These are phyloP conservation scores for Halesus radiatus DNA, from an alignment of 1,140 invertebrate genomes.

Conservation along the genomic window DNA sequence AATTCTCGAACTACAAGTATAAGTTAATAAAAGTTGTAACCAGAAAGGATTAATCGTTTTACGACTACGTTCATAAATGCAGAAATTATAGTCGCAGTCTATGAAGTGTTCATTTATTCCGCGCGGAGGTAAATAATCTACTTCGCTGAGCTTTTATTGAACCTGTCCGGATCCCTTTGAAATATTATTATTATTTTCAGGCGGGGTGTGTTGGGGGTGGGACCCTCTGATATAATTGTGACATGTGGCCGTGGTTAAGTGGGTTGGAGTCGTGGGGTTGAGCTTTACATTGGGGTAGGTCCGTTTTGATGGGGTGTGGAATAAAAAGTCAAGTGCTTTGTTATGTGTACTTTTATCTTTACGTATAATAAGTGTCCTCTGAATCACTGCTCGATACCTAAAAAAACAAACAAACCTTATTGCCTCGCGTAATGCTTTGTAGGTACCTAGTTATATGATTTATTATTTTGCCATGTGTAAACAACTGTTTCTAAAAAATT, in stretches of 20 bases:
- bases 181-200: constrained; percentile 30
- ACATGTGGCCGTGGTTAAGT: constrained; percentile 52
- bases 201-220: constrained; percentile 25
- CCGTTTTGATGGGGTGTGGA: constrained; percentile 20
- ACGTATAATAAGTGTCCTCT: too few species aligned
- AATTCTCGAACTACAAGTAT: too few species aligned
- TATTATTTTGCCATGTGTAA: too few species aligned
- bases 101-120: neutral
- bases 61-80: neutral
- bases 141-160: constrained; percentile 46
- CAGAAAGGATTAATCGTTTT: neutral
- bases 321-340: constrained; percentile 1
- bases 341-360: neutral
- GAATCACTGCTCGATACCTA: too few species aligned
- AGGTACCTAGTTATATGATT: too few species aligned
- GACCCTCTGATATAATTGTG: constrained; percentile 50
- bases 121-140: neutral
- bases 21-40: too few species aligned
- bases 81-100: constrained; percentile 1
- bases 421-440: too few species aligned
- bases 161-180: constrained; percentile 48
- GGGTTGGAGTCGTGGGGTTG: constrained; percentile 38
- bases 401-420: too few species aligned
- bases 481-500: too few species aligned
- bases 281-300: constrained; percentile 45